phyloP scores from a whole-genome alignment of 2,113 vertebrate genomes.

The Phaethon lepturus region DNA sequence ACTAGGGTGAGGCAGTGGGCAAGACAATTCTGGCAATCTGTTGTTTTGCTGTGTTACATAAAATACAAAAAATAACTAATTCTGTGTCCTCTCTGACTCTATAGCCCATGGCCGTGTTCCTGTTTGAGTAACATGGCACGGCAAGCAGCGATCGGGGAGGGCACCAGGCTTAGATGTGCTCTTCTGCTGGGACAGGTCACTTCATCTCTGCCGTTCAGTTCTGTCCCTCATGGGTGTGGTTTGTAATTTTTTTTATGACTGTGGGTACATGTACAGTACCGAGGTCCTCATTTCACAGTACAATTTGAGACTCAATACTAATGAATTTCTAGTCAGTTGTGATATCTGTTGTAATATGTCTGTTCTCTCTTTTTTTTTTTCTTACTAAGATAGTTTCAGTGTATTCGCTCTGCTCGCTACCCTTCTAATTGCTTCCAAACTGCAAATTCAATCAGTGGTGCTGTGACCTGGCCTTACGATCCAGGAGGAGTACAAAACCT shows the following conservation, averaged over 20 bases:
- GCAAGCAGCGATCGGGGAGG: neutral
- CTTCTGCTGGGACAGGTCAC: neutral
- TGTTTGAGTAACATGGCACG: neutral
- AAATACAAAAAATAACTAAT: neutral
- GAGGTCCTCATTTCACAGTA: neutral
- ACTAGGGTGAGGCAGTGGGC: neutral
- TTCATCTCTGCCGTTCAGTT: neutral
- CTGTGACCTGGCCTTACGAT: neutral
- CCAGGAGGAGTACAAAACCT: neutral
- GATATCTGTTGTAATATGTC: neutral
- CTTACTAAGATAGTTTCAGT: neutral
- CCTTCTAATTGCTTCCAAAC: neutral
- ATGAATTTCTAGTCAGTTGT: neutral
- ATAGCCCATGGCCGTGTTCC: rapidly evolving
- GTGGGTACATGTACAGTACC: rapidly evolving
- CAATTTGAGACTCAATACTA: neutral
- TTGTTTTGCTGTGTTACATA: neutral
- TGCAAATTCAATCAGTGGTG: neutral
- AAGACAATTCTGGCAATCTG: neutral
- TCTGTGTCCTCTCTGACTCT: neutral
- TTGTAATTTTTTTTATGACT: neutral
- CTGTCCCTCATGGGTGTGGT: neutral
- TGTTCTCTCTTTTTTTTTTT: neutral
- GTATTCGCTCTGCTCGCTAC: neutral
- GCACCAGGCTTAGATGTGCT: neutral